These are phyloP conservation scores for Coilia nasus DNA, from an alignment of 2,797 vertebrate genomes.

Conservation along the genomic window DNA sequence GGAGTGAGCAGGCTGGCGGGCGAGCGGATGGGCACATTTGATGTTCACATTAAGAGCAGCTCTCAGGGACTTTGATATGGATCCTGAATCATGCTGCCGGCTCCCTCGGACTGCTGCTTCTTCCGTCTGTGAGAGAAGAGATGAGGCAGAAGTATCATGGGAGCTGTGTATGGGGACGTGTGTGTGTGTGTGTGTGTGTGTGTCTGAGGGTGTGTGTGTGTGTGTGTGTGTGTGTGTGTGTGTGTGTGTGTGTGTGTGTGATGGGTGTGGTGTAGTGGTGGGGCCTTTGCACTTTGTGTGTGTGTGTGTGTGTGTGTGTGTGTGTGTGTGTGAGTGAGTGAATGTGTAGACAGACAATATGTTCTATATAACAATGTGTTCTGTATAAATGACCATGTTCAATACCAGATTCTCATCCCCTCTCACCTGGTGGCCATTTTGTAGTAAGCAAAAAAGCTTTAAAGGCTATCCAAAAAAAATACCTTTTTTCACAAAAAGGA, in stretches of 20 bases:
- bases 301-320: not conserved
- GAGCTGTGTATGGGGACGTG: not conserved
- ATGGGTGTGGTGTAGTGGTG: not conserved
- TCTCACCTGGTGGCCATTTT: not conserved
- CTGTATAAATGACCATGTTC: not conserved
- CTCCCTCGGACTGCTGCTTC: not conserved
- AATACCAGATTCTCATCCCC: not conserved
- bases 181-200: not conserved
- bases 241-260: not conserved
- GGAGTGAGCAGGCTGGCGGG: too few species aligned
- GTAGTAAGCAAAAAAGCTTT: not conserved
- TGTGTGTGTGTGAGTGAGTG: not conserved
- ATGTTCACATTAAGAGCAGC: constrained; percentile 24
- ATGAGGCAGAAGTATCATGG: not conserved
- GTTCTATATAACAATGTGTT: too few species aligned
- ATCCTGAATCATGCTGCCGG: constrained; percentile 9
- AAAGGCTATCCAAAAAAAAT: constrained; percentile 49
- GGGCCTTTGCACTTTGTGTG: not conserved
- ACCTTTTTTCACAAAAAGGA: constrained; percentile 67
- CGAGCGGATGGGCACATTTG: not conserved
- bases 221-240: constrained; percentile 18
- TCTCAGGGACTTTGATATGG: constrained; percentile 21
- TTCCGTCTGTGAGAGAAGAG: not conserved
- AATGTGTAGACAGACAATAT: too few species aligned
- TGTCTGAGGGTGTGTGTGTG: not conserved